A percentile compares a stretch with the other conserved stretches of the same genome.
phyloP scores from a whole-genome alignment of 2,888 invertebrate genomes.

The Operophtera brumata region DNA sequence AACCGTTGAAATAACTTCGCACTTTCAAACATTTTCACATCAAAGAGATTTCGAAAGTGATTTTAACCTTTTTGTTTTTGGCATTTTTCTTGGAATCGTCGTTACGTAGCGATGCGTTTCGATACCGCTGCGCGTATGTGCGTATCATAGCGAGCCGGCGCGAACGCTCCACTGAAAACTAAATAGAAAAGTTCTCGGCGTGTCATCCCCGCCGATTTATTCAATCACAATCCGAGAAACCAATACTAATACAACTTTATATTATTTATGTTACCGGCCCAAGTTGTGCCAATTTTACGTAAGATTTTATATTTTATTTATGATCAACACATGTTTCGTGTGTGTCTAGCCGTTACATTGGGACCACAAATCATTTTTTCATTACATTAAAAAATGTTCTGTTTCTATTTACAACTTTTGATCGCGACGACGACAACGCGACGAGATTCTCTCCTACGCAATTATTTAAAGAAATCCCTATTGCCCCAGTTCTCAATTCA shows the following conservation, averaged over 20 bases:
- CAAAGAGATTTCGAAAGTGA: constrained; percentile 6
- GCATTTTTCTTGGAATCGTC: constrained; percentile 50
- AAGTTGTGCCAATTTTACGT: constrained; percentile 27
- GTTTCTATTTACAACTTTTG: constrained; percentile 34
- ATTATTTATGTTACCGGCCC: constrained; percentile 32
- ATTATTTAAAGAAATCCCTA: constrained; percentile 36
- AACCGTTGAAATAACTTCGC: not conserved
- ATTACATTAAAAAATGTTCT: constrained; percentile 19
- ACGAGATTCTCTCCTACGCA: constrained; percentile 37
- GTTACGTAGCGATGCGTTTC: constrained; percentile 34
- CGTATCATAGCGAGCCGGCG: constrained; percentile 50
- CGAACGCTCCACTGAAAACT: constrained; percentile 55
- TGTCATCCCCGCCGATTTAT: constrained; percentile 47
- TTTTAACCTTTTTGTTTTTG: constrained; percentile 47
- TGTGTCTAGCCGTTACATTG: constrained; percentile 8
- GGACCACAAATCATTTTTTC: constrained; percentile 23
- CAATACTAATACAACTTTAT: constrained; percentile 29
- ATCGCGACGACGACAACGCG: constrained; percentile 31
- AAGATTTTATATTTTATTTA: constrained; percentile 14
- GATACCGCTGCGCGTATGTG: constrained; percentile 46
- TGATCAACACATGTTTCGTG: constrained; percentile 21
- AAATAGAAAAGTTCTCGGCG: constrained; percentile 43
- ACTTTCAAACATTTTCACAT: constrained; percentile 3
- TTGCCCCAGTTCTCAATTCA: constrained; percentile 19
- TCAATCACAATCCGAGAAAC: constrained; percentile 41